Base-by-base conservation (phyloP, 2,888 invertebrate genomes). In the Epirrhoe alternata region DNA sequence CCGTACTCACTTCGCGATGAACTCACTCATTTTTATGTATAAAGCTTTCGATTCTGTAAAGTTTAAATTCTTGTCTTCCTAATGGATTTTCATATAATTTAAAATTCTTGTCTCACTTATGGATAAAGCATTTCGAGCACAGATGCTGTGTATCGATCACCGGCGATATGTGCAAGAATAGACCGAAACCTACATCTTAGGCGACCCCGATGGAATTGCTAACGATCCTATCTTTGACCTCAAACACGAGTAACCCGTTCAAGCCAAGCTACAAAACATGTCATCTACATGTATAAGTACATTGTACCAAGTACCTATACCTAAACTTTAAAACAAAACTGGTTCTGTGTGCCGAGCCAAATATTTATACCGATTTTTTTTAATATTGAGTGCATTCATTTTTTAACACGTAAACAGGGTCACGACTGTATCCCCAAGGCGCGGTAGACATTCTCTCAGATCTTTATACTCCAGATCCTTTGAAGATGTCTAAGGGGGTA, bases 91-190 rank as follows among this genome's bases (percentile, higher is more conserved):
- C 0, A 42, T 42, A 42, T 51, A n/a, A 47, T 33, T 53, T 14
- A 45, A 45, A 45, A 30, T 42, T 17, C 55, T 45, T 30, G 47
- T 16, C 31, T 45, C 47, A 47, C 45, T 56, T 56, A 31, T 31
- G 45, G 47, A 57, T 49, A 49, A 49, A 49, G 45, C 57, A 45
- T 57, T 57, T 57, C 65, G 49, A 47, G 24, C 47, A 24, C 61
- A 66, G 65, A 24, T 61, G 65, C 35, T 17, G 47, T n/a, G 47
- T 61, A 61, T 66, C 53, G 65, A 66, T 57, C 54, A 64, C 17
- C 49, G 47, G 47, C 33, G 38, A 49, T 38, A 57, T 31, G 61
- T 54, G 66, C 66, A 33, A 58, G 57, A 55, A 51, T 51, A 35
- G 30, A 61, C 50, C 12, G 52, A 52, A 52, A 52, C 35, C 50